Conservation (phyloP, 2,888 invertebrate species). For the Sclerodermus sp. region DNA sequence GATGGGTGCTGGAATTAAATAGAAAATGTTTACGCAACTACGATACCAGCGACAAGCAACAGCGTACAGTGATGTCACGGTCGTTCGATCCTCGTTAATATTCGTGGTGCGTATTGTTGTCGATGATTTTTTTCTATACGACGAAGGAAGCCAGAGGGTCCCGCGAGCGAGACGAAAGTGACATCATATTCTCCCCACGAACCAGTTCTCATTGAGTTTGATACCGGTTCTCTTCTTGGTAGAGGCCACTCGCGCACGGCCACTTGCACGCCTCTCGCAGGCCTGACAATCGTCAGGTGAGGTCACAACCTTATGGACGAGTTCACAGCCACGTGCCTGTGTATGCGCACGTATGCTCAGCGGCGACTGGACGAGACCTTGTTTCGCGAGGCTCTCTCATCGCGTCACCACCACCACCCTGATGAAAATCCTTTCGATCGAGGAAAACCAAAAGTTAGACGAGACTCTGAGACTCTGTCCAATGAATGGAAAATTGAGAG, state of each 20-base stretch:
- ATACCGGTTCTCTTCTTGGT: conserved; percentile 36
- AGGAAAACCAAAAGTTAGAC: too few relatives aligned
- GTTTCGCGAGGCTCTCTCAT: too few relatives aligned
- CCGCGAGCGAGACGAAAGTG: conserved; percentile 28
- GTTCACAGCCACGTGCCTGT: conserved; percentile 4
- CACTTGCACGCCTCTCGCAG: conserved; percentile 2
- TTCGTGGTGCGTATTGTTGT: conserved; percentile 13
- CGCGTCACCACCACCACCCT: too few relatives aligned
- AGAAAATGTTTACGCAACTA: too few relatives aligned
- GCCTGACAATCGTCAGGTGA: conserved; percentile 11
- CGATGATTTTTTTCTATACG: conserved; percentile 12
- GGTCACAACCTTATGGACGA: conserved; percentile 17
- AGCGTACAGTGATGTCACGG: not conserved
- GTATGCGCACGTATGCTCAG: too few relatives aligned
- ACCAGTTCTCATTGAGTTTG: conserved; percentile 41
- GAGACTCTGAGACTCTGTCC: too few relatives aligned
- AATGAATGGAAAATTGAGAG: too few relatives aligned
- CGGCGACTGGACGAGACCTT: too few relatives aligned
- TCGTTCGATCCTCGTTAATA: conserved; percentile 6
- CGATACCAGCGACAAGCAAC: too few relatives aligned
- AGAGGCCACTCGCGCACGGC: conserved; percentile 1
- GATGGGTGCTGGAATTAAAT: too few relatives aligned
- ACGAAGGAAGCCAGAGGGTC: conserved; percentile 3
- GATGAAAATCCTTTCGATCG: too few relatives aligned
- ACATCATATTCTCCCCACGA: conserved; percentile 35